Percentiles rank a stretch among this genome's conserved stretches.
phyloP scores from a whole-genome alignment of 2,797 vertebrate genomes.

The Pseudochirops cupreus region DNA sequence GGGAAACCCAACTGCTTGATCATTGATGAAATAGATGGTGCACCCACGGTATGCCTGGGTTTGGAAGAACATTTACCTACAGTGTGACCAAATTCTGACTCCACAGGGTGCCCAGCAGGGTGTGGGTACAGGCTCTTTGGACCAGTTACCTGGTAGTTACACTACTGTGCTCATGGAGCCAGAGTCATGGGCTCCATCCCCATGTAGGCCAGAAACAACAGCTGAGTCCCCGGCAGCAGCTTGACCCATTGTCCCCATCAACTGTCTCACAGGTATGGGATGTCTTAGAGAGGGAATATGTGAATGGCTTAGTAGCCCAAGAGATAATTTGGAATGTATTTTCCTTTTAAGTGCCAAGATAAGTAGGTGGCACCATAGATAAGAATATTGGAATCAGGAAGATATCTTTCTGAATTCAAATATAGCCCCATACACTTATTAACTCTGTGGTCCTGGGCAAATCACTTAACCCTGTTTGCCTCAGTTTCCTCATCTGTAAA shows the following conservation, averaged over 20 bases:
- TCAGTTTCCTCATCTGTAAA: neutral
- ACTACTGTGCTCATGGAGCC: neutral
- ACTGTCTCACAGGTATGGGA: neutral
- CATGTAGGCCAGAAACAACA: neutral
- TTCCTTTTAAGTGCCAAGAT: neutral
- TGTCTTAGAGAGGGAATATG: neutral
- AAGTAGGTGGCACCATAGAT: neutral
- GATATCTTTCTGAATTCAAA: neutral
- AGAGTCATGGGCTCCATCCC: neutral
- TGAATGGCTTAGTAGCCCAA: neutral
- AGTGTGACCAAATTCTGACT: neutral
- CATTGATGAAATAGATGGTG: conserved; percentile 97
- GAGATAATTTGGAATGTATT: neutral
- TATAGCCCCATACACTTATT: neutral
- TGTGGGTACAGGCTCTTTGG: neutral
- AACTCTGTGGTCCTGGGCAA: neutral
- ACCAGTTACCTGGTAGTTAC: neutral
- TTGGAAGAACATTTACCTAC: neutral
- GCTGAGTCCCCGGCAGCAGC: neutral
- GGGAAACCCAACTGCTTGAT: conserved; percentile 93
- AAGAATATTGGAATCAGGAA: neutral
- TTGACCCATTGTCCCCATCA: neutral
- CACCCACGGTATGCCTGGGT: conserved; percentile 87
- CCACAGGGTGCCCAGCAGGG: neutral
- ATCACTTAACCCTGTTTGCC: neutral